These are phyloP conservation scores for Intellagama lesueurii DNA, from an alignment of 2,797 vertebrate genomes.

Conservation along the genomic window DNA sequence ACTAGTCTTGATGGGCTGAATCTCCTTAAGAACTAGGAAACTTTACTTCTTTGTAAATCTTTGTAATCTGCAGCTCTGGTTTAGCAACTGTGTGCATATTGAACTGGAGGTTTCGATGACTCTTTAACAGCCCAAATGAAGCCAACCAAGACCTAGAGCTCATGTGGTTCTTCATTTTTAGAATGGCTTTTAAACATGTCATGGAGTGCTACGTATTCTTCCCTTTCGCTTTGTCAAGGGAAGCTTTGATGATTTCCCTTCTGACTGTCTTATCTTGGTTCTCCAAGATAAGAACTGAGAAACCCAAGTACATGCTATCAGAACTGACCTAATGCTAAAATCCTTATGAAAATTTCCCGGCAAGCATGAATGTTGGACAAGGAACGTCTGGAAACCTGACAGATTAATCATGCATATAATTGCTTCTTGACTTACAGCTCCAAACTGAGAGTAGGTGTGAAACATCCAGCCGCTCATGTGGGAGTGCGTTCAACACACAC, in stretches of 20 bases:
- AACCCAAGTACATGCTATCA: not conserved
- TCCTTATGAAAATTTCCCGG: constrained; percentile 81
- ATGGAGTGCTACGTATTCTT: not conserved
- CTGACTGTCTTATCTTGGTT: not conserved
- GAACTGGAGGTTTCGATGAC: no score
- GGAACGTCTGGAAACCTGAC: constrained; percentile 87
- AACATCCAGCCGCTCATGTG: constrained; percentile 63
- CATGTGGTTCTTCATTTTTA: no score
- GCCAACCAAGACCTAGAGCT: no score
- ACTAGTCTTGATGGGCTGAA: no score
- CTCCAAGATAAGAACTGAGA: rapidly evolving
- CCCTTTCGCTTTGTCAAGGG: constrained; percentile 23
- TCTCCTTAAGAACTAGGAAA: no score
- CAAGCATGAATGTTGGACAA: constrained; percentile 77
- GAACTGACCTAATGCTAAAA: not conserved
- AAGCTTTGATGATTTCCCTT: constrained; percentile 25
- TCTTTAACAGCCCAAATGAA: no score
- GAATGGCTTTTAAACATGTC: no score
- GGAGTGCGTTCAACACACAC: constrained; percentile 57
- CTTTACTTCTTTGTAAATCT: no score
- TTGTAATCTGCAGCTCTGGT: no score
- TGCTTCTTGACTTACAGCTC: constrained; percentile 89
- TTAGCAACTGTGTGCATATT: no score
- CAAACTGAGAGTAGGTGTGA: constrained; percentile 60
- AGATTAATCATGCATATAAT: constrained; percentile 95